phyloP scores from a whole-genome alignment of 2,797 vertebrate genomes.

The Antennarius maculatus region DNA sequence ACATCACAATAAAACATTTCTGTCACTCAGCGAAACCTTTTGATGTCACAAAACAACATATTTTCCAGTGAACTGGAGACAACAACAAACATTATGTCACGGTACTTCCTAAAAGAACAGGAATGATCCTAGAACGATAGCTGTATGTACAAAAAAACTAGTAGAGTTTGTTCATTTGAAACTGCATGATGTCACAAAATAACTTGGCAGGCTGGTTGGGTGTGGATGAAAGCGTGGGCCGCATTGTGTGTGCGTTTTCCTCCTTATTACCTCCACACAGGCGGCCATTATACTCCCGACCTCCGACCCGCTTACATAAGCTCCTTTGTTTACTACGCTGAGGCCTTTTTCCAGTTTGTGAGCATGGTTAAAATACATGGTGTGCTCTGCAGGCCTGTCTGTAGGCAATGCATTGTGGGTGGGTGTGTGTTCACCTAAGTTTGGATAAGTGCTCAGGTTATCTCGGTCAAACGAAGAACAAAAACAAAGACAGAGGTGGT shows the following conservation, averaged over 20 bases:
- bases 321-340: constrained; percentile 33
- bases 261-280: constrained; percentile 28
- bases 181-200: constrained; percentile 4
- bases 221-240: not conserved
- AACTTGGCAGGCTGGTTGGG: not conserved
- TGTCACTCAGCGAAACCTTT: constrained; percentile 22
- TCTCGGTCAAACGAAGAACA: not conserved
- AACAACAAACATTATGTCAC: no score
- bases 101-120: no score
- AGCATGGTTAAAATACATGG: constrained; percentile 28
- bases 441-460: not conserved
- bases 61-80: no score
- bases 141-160: no score
- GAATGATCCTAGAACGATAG: no score
- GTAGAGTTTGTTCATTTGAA: not conserved
- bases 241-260: constrained; percentile 12
- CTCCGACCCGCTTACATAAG: constrained; percentile 39
- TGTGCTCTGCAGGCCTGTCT: not conserved
- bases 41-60: constrained; percentile 16
- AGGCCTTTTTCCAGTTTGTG: constrained; percentile 6
- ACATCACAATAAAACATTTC: constrained; percentile 26
- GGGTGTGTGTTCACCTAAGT: not conserved
- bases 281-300: constrained; percentile 36
- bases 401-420: not conserved
- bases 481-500: not conserved